Conservation (phyloP, 2,113 vertebrate genomes). For the Chionomys nivalis region DNA sequence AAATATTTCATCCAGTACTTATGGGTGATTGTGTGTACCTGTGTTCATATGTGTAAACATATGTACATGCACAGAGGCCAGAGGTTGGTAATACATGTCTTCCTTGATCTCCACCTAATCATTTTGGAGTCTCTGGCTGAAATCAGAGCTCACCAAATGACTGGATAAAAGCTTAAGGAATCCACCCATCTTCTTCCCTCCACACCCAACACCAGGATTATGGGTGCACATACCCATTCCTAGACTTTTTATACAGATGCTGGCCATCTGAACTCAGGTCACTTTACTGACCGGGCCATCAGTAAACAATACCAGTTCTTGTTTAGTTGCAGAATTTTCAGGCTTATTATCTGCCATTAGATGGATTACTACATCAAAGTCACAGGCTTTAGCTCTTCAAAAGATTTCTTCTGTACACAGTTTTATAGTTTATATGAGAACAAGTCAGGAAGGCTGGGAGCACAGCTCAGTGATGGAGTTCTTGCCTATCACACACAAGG, state of each 20-base stretch:
- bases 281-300: not conserved
- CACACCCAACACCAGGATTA: not conserved
- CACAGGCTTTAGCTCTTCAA: constrained; percentile 40
- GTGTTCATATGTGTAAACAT: not conserved
- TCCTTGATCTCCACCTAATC: not conserved
- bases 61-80: not conserved
- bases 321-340: not conserved
- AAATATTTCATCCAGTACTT: not conserved
- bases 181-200: not conserved
- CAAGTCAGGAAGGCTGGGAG: not conserved
- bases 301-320: not conserved
- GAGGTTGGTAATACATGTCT: not conserved
- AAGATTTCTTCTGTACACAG: constrained; percentile 11
- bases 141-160: not conserved
- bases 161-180: not conserved
- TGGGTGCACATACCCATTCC: not conserved
- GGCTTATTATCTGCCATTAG: not conserved
- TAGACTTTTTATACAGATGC: not conserved
- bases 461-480: not conserved
- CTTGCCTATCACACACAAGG: not conserved
- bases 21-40: not conserved
- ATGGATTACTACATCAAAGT: not conserved
- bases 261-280: not conserved
- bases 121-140: not conserved
- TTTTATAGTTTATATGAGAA: constrained; percentile 10